Base-by-base conservation (phyloP, 1,140 invertebrate genomes). In the Cyclina sinensis region DNA sequence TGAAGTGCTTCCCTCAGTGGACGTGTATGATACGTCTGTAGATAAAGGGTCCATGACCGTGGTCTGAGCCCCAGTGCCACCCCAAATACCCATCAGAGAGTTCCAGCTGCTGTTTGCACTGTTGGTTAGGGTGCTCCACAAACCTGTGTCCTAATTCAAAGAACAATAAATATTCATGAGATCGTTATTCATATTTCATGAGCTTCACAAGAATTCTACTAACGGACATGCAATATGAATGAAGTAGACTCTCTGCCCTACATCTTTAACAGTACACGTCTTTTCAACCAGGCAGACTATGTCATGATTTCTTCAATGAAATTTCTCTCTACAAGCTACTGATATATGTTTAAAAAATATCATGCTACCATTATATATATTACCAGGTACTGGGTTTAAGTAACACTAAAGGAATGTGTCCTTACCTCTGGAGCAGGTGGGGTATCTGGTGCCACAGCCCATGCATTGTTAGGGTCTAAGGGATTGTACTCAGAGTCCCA, bases 401-500 rank as follows among this genome's bases (percentile, higher is more conserved):
- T n/a, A n/a, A n/a, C n/a, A n/a, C n/a, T n/a, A n/a, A n/a, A n/a
- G n/a, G n/a, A n/a, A n/a, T n/a, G n/a, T n/a, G 43, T 43, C 68
- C 88, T 83, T 59, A 90, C 90, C 81, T 51, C 73, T 16, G 80
- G n/a, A 59, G 73, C 73, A 24, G 91, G 83, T 73, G 90, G 87
- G 0, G 86, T 82, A n/a, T 91, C 93, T 12, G 90, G 79, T 24
- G 81, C 62, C 12, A 90, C 86, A 21, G 91, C 84, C 94, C 93
- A 94, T 35, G 89, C 68, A 16, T 90, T 90, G 73, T 87, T 90
- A 11, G 78, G 79, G 37, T 93, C 91, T 32, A 93, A 27, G 37
- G 93, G 93, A 76, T 90, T 92, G 90, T 92, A 94, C 43, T 93
- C 91, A 21, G 82, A 85, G 81, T 94, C 94, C 94, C 94, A 95